Evolutionary conservation across 2,888 invertebrate genomes (phyloP).

Genomic region (Pogonocherus hispidulus): DNA sequence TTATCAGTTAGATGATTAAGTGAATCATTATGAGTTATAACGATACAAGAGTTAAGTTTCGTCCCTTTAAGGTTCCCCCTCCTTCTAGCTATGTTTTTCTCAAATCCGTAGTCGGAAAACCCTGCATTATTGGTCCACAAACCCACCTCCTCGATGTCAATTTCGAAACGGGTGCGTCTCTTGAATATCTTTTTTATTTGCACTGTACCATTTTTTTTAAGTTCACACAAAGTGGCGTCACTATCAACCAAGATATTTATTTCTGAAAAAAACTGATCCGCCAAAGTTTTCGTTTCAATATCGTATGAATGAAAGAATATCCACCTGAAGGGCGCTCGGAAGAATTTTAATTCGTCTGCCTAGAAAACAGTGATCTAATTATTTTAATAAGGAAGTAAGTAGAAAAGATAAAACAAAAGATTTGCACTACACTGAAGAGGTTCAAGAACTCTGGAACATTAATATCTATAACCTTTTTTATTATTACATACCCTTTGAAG

Average conservation of each 20-base stretch:
- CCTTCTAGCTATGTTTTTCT: conserved; percentile 60
- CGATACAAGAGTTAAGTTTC: conserved; percentile 72
- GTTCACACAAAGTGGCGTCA: conserved; percentile 69
- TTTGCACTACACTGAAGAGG: no score
- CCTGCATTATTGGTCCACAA: conserved; percentile 50
- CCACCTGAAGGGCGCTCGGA: conserved; percentile 72
- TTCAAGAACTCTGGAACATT: no score
- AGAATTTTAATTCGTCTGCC: conserved; percentile 68
- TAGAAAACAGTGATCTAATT: conserved; percentile 52
- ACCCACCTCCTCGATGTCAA: conserved; percentile 56
- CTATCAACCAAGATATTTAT: conserved; percentile 69
- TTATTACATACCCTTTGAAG: conserved; percentile 66
- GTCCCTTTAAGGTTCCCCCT: conserved; percentile 69
- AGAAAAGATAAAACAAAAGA: no score
- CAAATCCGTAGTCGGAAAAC: conserved; percentile 42
- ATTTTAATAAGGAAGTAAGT: no score
- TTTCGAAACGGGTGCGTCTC: conserved; percentile 39
- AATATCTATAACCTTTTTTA: no score
- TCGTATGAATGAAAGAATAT: conserved; percentile 57
- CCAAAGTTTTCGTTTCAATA: conserved; percentile 24
- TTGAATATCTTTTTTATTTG: conserved; percentile 56
- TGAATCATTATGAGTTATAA: conserved; percentile 74
- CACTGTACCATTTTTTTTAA: conserved; percentile 60
- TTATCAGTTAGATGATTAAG: conserved; percentile 74
- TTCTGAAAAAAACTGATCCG: conserved; percentile 44